Base-by-base conservation (phyloP, 2,797 vertebrate genomes). In the Nannoperca australis region DNA sequence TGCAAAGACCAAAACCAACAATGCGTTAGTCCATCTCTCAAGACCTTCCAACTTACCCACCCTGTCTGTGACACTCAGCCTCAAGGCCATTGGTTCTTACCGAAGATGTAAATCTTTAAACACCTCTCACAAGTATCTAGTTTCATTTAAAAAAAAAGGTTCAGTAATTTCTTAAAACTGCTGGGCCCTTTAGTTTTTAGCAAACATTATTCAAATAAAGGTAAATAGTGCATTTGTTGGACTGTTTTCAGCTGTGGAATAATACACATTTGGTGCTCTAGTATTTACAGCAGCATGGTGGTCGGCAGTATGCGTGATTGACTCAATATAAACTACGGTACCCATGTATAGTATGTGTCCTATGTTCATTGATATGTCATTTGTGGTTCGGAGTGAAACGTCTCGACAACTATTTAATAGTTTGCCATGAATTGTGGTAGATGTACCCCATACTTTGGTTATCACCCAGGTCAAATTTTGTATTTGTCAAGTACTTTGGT, bases 221-320 rank as follows among this genome's bases (percentile, higher is more conserved):
- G 14, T 13, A 73, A 62, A 36, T 7, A 20, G 18, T 36, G 15
- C 4, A 36, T 50, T 50, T 27, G 38, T 30, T 50, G 0, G 66
- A 30, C 22, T 47, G 32, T 64, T 61, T 74, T 54, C n/a, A 68
- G 44, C 32, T 4, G 9, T 45, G 59, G 24, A 62, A 73, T 58
- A 50, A 59, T 45, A 45, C 7, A 56, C 45, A 69, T 74, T 50
- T 62, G 0, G 1, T 27, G 14, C 51, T 20, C n/a, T 17, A 47
- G 47, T 38, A 27, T 42, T 60, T 14, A 61, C 24, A 63, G 8
- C 30, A 49, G 30, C 38, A 30, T 14, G 47, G 40, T 7, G 15
- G 30, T 44, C 32, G 40, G 17, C 34, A 47, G 59, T 32, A 30
- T 55, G 12, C 40, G 36, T 36, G 61, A 58, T 56, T 7, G 34